phyloP scores from a whole-genome alignment of 2,113 vertebrate species.

The Australoheros scitulus region DNA sequence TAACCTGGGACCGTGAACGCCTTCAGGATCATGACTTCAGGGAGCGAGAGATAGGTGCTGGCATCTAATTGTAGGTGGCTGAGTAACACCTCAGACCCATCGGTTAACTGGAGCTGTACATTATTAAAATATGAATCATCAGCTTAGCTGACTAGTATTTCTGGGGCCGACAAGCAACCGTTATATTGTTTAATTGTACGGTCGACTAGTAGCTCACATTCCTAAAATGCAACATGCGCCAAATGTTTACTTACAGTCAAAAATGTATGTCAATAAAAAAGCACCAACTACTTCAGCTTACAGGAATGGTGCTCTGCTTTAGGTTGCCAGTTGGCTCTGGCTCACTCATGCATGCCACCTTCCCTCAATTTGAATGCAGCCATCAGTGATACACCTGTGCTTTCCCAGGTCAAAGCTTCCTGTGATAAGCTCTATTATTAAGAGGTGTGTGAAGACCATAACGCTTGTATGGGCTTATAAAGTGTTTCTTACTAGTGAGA shows the following conservation, averaged over 20 bases:
- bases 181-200: background rate
- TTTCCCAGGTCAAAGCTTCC: background rate
- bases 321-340: background rate
- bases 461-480: background rate
- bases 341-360: background rate
- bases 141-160: background rate
- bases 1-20: background rate
- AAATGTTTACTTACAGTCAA: background rate
- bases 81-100: background rate
- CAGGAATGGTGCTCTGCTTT: background rate
- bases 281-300: background rate
- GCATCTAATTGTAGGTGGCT: too few relatives aligned
- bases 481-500: background rate
- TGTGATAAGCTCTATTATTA: background rate
- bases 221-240: background rate
- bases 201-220: background rate
- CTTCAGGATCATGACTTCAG: background rate
- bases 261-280: too few relatives aligned
- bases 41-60: too few relatives aligned
- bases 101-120: background rate
- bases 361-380: conserved; percentile 11
- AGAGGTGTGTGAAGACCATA: background rate
- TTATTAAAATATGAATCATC: too few relatives aligned
- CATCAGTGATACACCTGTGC: background rate
- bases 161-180: background rate